Evolutionary conservation across 30 jellyfish, hydroid and myxozoan genomes (phyloP).

Genomic region (Mastigias papua): DNA sequence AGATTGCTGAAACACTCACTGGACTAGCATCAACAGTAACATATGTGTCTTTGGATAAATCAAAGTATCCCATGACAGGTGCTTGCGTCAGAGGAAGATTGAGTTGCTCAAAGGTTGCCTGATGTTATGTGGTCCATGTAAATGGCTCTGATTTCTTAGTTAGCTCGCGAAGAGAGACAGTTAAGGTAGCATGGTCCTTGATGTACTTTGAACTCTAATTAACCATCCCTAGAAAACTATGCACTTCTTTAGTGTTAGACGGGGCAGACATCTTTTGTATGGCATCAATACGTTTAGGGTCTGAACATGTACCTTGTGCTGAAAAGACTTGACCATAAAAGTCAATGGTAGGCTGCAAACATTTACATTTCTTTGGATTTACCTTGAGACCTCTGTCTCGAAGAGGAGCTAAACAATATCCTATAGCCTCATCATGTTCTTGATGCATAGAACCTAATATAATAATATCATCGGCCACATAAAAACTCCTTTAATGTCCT

Average conservation of each 20-base stretch:
- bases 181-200: no score
- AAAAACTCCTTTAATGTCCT: conserved; percentile 27
- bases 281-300: no score
- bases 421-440: conserved; percentile 50
- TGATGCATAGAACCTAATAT: conserved; percentile 31
- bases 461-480: conserved; percentile 53
- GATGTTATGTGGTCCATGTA: conserved; percentile 26
- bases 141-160: conserved; percentile 7
- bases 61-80: no score
- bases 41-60: no score
- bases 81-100: conserved; percentile 9
- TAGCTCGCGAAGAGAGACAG: no score
- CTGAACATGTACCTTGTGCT: no score
- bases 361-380: conserved; percentile 47
- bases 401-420: conserved; percentile 6
- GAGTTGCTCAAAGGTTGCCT: conserved; percentile 19
- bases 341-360: background rate
- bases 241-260: conserved; percentile 31
- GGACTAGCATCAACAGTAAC: no score
- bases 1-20: conserved; percentile 42
- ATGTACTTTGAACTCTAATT: conserved; percentile 13
- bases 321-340: no score
- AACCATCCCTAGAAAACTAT: conserved; percentile 38
- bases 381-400: conserved; percentile 23
- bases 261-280: no score